phyloP scores from a whole-genome alignment of 30 jellyfish, hydroid and myxozoan genomes.

The Aurelia aurita complex sp. Pacific region DNA sequence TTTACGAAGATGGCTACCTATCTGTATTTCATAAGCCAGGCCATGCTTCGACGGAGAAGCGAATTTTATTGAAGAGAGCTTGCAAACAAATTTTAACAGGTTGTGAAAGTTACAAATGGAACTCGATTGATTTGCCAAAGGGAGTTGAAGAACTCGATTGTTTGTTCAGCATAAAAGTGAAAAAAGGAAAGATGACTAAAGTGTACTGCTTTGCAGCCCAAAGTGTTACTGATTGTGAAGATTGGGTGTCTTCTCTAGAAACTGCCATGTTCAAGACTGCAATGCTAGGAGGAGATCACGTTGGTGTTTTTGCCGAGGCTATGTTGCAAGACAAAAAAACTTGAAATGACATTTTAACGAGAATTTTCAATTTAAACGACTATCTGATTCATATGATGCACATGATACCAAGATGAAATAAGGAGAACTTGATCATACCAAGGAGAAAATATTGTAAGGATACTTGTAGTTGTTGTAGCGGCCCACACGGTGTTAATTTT shows the following conservation, averaged over 20 bases:
- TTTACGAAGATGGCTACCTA: constrained; percentile 34
- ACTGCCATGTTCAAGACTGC: constrained; percentile 14
- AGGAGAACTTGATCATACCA: no score
- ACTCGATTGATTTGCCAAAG: constrained; percentile 43
- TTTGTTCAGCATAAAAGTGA: constrained; percentile 22
- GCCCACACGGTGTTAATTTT: no score
- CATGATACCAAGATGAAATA: no score
- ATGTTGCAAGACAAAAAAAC: no score
- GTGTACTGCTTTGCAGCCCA: constrained; percentile 19
- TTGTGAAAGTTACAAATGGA: constrained; percentile 44
- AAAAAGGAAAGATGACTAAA: neutral
- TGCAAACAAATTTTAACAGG: constrained; percentile 36
- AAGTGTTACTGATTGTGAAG: constrained; percentile 12
- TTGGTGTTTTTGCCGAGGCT: neutral
- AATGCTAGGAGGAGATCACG: constrained; percentile 6
- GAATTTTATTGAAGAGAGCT: neutral
- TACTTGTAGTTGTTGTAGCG: no score
- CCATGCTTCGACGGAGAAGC: neutral
- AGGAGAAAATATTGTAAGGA: no score
- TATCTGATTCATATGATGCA: no score
- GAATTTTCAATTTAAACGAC: no score
- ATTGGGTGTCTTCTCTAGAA: constrained; percentile 26
- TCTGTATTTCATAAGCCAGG: neutral
- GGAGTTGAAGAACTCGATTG: constrained; percentile 39
- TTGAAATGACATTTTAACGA: no score